Evolutionary conservation across 2,113 vertebrate genomes (phyloP).

Genomic region (Carollia perspicillata): DNA sequence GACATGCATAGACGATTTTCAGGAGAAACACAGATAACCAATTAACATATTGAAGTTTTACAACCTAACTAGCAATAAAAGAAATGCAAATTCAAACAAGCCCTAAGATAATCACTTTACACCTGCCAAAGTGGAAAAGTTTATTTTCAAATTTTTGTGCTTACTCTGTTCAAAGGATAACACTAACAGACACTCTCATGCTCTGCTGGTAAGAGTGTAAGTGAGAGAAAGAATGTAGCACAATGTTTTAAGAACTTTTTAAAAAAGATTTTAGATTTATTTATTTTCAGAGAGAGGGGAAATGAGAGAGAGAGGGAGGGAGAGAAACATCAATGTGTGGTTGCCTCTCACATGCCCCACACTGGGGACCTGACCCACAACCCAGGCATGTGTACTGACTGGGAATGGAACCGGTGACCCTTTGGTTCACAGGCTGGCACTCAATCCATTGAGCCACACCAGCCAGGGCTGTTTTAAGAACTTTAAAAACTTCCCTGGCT

Average conservation of each 20-base stretch:
- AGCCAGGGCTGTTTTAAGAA: too few relatives aligned
- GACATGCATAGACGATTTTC: slow-evolving; percentile 14
- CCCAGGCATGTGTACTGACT: too few relatives aligned
- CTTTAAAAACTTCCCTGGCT: too few relatives aligned
- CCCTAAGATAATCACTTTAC: slow-evolving; percentile 26
- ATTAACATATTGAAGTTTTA: slow-evolving; percentile 12
- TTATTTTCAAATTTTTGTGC: slow-evolving; percentile 31
- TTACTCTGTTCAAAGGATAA: slow-evolving; percentile 14
- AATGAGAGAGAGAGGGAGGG: too few relatives aligned
- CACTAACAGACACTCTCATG: not conserved
- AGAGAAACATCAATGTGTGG: too few relatives aligned
- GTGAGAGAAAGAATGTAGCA: not conserved
- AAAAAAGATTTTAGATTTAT: too few relatives aligned
- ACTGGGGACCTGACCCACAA: too few relatives aligned
- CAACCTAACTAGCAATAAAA: slow-evolving; percentile 11
- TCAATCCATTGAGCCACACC: too few relatives aligned
- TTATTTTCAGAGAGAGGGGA: too few relatives aligned
- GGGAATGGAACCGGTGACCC: too few relatives aligned
- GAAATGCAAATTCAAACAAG: slow-evolving; percentile 24
- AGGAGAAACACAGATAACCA: slow-evolving; percentile 16
- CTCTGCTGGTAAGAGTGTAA: not conserved
- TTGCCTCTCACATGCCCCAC: too few relatives aligned
- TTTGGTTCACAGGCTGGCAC: too few relatives aligned
- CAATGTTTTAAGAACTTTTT: slow-evolving; percentile 15
- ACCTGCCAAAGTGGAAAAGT: not conserved